Base-by-base conservation (phyloP, 2,888 invertebrate species). In the Geotrupes spiniger region DNA sequence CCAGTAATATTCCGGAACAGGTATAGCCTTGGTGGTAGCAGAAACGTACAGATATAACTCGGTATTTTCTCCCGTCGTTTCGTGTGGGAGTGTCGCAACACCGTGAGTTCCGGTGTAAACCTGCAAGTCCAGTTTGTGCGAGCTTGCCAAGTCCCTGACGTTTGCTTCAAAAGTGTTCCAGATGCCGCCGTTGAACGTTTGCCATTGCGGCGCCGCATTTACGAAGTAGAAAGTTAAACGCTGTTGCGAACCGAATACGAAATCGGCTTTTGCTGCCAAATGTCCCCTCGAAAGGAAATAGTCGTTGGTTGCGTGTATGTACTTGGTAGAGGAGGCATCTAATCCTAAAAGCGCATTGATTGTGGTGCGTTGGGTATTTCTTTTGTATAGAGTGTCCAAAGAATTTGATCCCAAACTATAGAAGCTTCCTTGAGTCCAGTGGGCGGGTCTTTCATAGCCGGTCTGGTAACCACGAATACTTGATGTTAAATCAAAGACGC, bases 161-260 rank as follows among this genome's bases (percentile, higher is more conserved):
- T 70, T 68, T 9, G 56, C 58, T 66, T 83, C 82, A 10, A 79
- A 63, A 1, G 58, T 58, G 33, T 73, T 68, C 83, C 83, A 83
- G 54, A 79, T 81, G 9, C 76, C 76, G 0, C 68, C 76, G 60
- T 84, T 84, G 60, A 83, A 80, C 2, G 68, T 70, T 57, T 82
- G 80, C 84, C 84, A 86, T 56, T 86, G 85, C 1, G 85, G 84
- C 1, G 81, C 80, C 1, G 76, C 77, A 60, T 86, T 86, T 37
- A 83, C 70, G 60, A 80, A 84, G 64, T 80, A 81, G 68, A 83
- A 85, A 0, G 81, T 79, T 0, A 80, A 68, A 1, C 75, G 70
- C 58, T 84, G 82, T 31, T 79, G 79, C 4, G 77, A 69, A 0
- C 78, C 80, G 56, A 76, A 82, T 15, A 83, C 72, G 55, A 77